These are phyloP conservation scores for Drosophila parvula DNA, from an alignment of 1,140 invertebrate species.

Conservation along the genomic window DNA sequence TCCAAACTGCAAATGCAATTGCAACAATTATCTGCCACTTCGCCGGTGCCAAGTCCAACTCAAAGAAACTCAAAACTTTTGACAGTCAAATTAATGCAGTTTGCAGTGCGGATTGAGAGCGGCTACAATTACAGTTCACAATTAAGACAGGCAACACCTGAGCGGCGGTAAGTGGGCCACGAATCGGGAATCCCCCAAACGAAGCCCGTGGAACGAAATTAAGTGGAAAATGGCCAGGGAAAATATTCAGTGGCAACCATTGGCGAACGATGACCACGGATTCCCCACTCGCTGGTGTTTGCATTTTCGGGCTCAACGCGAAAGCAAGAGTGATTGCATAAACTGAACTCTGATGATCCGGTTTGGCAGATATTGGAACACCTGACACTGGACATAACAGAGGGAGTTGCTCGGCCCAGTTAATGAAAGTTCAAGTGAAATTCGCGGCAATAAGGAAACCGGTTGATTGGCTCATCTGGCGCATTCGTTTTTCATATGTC, in stretches of 20 bases:
- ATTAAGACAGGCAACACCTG: conserved; percentile 50
- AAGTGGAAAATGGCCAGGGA: conserved; percentile 49
- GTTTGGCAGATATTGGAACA: conserved; percentile 49
- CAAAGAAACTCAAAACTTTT: conserved; percentile 54
- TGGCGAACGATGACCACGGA: conserved; percentile 45
- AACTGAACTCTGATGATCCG: conserved; percentile 65
- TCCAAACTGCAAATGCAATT: conserved; percentile 31
- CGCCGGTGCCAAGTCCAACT: conserved; percentile 37
- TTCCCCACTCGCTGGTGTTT: conserved; percentile 39
- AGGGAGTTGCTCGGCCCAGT: conserved; percentile 58
- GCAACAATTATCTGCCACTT: conserved; percentile 23
- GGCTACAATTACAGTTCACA: conserved; percentile 56
- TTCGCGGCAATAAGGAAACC: conserved; percentile 63
- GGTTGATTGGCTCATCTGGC: conserved; percentile 57
- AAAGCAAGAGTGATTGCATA: conserved; percentile 66
- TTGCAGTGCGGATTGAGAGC: conserved; percentile 59
- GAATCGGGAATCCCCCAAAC: conserved; percentile 9
- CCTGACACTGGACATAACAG: conserved; percentile 29
- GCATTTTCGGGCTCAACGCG: conserved; percentile 48
- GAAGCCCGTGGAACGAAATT: conserved; percentile 1
- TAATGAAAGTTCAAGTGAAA: conserved; percentile 81
- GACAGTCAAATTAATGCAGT: conserved; percentile 69
- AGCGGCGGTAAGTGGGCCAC: conserved; percentile 29
- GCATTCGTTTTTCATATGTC: conserved; percentile 45
- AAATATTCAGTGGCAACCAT: conserved; percentile 64